Evolutionary conservation across 2,888 invertebrate species (phyloP).

Genomic region (Graphium colonna): DNA sequence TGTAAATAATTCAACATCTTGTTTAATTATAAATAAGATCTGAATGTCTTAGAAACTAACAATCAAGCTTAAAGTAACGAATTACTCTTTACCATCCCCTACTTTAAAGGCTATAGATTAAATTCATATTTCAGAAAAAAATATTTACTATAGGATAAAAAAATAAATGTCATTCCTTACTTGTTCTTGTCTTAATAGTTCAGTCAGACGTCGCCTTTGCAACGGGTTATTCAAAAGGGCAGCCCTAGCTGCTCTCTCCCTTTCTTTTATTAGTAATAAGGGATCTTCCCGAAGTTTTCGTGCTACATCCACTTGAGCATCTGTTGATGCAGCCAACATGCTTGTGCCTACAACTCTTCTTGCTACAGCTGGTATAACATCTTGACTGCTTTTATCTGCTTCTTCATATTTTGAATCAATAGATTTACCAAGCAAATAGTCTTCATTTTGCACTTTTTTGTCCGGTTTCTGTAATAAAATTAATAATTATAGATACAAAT

Average conservation of each 20-base stretch:
- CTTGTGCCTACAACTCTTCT: conserved; percentile 68
- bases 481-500: not conserved
- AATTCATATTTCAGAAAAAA: not conserved
- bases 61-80: too few species aligned
- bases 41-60: too few species aligned
- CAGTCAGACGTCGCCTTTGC: conserved; percentile 91
- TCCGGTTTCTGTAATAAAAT: conserved; percentile 72
- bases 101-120: too few species aligned
- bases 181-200: conserved; percentile 84
- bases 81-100: too few species aligned
- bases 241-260: conserved; percentile 92
- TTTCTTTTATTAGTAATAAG: conserved; percentile 91
- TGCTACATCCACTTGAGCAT: conserved; percentile 90
- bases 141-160: conserved; percentile 5
- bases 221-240: conserved; percentile 95
- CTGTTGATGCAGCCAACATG: conserved; percentile 70
- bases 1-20: too few species aligned
- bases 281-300: conserved; percentile 97
- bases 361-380: conserved; percentile 85
- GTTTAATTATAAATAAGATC: too few species aligned
- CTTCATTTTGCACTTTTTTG: conserved; percentile 87
- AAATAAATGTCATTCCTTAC: conserved; percentile 34
- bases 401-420: conserved; percentile 89
- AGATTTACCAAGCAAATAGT: conserved; percentile 91
- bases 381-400: conserved; percentile 82